Percentiles rank a stretch among this genome's conserved stretches.
These are phyloP conservation scores for Sitobion miscanthi DNA, from an alignment of 1,140 invertebrate species.

Conservation along the genomic window DNA sequence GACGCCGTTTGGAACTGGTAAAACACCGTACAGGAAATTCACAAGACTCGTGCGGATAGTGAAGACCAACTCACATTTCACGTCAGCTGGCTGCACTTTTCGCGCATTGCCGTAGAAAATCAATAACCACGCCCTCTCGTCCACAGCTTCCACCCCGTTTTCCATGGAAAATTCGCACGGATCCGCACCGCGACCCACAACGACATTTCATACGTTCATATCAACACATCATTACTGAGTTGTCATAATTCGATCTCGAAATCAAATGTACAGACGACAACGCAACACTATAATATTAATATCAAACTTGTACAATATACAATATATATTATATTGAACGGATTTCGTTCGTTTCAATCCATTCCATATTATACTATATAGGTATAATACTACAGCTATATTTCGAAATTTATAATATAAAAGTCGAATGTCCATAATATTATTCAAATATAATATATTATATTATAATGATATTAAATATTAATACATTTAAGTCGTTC, in stretches of 20 bases:
- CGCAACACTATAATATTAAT: background rate
- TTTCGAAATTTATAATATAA: background rate
- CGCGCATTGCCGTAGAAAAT: conserved; percentile 36
- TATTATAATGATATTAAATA: too few relatives aligned
- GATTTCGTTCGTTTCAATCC: background rate
- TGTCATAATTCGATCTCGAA: background rate
- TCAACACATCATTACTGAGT: too few relatives aligned
- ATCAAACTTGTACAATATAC: background rate
- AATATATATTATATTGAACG: background rate
- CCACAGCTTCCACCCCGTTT: background rate
- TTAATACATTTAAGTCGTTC: background rate
- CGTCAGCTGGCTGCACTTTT: conserved; percentile 43
- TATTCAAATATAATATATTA: background rate
- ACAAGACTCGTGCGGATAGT: background rate
- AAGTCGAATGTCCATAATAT: conserved; percentile 13
- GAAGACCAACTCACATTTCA: background rate
- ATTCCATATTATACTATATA: background rate
- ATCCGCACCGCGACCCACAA: background rate
- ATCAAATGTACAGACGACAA: background rate
- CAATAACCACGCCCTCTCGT: conserved; percentile 40
- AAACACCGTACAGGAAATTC: background rate
- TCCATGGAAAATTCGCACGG: background rate
- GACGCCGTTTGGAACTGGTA: background rate
- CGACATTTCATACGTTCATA: background rate
- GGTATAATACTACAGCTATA: background rate